These are phyloP conservation scores for Phortica variegata DNA, from an alignment of 1,140 invertebrate genomes.

Conservation along the genomic window DNA sequence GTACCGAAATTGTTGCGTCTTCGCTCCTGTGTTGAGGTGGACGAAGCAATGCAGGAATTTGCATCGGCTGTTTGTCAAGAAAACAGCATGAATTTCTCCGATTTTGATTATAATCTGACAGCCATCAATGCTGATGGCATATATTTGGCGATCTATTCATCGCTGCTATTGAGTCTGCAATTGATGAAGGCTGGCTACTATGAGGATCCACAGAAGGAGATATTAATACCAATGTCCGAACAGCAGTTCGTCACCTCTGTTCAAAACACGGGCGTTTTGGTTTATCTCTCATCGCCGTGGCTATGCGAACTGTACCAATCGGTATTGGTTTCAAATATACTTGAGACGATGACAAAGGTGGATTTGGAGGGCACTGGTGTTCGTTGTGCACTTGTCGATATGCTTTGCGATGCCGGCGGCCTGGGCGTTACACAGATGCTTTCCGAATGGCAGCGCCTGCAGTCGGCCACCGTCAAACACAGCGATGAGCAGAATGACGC, in stretches of 20 bases:
- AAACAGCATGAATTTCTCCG: conserved; percentile 60
- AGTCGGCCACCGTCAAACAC: conserved; percentile 69
- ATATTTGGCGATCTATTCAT: conserved; percentile 85
- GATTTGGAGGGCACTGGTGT: conserved; percentile 32
- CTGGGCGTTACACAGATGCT: conserved; percentile 76
- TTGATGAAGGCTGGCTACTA: conserved; percentile 78
- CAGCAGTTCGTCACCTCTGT: conserved; percentile 89
- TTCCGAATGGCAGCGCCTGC: conserved; percentile 80
- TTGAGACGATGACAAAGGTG: conserved; percentile 59
- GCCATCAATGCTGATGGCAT: conserved; percentile 95
- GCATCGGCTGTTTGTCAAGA: conserved; percentile 89
- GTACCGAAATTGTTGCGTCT: conserved; percentile 66
- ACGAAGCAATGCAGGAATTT: conserved; percentile 87
- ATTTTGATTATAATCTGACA: conserved; percentile 64
- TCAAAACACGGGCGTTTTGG: conserved; percentile 84
- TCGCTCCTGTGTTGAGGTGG: conserved; percentile 64
- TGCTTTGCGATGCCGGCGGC: conserved; percentile 75
- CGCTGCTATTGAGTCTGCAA: conserved; percentile 79
- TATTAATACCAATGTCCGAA: conserved; percentile 64
- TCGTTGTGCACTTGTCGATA: conserved; percentile 50
- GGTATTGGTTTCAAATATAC: conserved; percentile 73
- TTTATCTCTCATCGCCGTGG: conserved; percentile 90
- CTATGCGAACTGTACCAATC: conserved; percentile 87
- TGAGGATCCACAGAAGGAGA: conserved; percentile 59
- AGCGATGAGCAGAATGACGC: conserved; percentile 62